A percentile compares a stretch with the other conserved stretches of the same genome.
Evolutionary conservation across 2,888 invertebrate genomes (phyloP).

Genomic region (Epinotia bilunana): DNA sequence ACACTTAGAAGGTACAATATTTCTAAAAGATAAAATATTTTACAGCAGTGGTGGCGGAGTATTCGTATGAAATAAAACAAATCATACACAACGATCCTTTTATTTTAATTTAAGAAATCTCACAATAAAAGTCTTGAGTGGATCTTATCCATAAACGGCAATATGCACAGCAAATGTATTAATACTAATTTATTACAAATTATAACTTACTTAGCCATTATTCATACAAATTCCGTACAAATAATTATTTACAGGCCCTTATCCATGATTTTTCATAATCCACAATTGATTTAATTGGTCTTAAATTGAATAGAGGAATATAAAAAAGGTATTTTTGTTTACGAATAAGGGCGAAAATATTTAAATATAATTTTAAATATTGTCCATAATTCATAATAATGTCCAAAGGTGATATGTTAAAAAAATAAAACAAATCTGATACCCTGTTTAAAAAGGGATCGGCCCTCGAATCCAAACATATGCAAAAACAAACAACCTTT

Average conservation of each 20-base stretch:
- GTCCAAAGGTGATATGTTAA: constrained; percentile 55
- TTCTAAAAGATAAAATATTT: background rate
- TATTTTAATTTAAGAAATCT: constrained; percentile 78
- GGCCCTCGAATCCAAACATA: constrained; percentile 50
- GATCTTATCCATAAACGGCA: constrained; percentile 83
- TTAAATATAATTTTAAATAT: constrained; percentile 61
- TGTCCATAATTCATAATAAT: constrained; percentile 67
- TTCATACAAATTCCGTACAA: constrained; percentile 62
- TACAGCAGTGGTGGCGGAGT: background rate
- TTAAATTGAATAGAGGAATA: constrained; percentile 3
- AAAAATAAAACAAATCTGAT: constrained; percentile 60
- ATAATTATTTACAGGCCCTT: constrained; percentile 75
- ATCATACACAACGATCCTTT: constrained; percentile 76
- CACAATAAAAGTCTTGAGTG: constrained; percentile 81
- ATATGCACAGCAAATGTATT: constrained; percentile 79
- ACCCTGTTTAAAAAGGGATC: constrained; percentile 69
- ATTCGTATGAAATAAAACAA: constrained; percentile 58
- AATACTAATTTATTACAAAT: constrained; percentile 61
- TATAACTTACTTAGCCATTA: constrained; percentile 60
- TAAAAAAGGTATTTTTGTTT: constrained; percentile 43
- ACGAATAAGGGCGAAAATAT: constrained; percentile 63
- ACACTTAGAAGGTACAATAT: too few relatives aligned
- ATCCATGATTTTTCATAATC: constrained; percentile 55
- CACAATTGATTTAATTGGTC: constrained; percentile 40
- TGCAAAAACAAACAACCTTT: constrained; percentile 50